phyloP scores from a whole-genome alignment of 2,113 vertebrate species.

The Myanophis thanlyinensis region DNA sequence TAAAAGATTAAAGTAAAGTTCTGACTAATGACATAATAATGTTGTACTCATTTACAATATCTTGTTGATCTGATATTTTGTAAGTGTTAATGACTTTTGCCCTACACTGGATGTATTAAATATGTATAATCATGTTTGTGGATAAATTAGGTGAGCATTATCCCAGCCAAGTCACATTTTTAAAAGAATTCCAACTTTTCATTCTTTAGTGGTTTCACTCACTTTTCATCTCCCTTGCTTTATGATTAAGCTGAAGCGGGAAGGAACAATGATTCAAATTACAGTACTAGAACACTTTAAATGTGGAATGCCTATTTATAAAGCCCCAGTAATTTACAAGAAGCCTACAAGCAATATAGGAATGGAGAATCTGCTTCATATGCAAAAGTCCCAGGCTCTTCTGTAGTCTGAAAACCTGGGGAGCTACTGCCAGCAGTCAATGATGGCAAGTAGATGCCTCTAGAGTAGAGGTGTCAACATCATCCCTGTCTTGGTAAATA shows the following conservation, averaged over 20 bases:
- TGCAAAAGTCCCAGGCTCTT: background rate
- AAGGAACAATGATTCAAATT: background rate
- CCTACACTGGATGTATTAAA: background rate
- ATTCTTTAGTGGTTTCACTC: background rate
- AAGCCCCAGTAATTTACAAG: background rate
- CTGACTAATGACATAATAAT: background rate
- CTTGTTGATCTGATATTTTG: background rate
- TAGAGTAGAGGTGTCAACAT: no score
- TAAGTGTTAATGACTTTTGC: conserved; percentile 13
- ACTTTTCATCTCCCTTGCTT: background rate
- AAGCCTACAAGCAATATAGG: background rate
- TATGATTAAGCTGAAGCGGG: background rate
- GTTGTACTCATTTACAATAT: background rate
- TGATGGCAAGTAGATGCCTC: background rate
- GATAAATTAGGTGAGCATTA: background rate
- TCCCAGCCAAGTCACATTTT: background rate
- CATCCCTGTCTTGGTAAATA: background rate
- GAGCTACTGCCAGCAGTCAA: background rate
- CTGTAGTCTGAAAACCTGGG: background rate
- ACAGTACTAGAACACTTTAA: background rate
- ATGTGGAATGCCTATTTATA: background rate
- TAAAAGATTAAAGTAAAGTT: background rate
- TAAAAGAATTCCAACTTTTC: background rate
- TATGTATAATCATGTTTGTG: background rate
- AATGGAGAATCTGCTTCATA: background rate